Evolutionary conservation across 2,888 invertebrate genomes (phyloP).

Genomic region (Cryptus viduatorius): DNA sequence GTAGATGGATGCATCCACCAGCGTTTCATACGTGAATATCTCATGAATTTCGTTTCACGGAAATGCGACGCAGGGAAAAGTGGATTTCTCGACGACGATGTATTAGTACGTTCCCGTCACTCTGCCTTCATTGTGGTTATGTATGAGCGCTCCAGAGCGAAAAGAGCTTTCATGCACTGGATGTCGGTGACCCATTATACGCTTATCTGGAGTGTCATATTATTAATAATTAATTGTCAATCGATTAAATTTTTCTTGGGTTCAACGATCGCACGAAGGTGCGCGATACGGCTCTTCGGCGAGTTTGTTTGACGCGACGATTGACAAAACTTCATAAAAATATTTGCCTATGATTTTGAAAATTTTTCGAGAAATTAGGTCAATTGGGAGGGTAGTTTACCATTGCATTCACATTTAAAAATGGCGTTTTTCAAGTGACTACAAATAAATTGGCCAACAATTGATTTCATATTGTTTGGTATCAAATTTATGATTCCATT

Average conservation of each 20-base stretch:
- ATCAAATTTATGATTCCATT: neutral
- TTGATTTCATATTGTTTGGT: neutral
- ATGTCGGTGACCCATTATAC: slow-evolving; percentile 24
- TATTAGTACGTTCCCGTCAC: slow-evolving; percentile 53
- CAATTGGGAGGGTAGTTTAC: too few relatives aligned
- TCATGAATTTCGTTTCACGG: slow-evolving; percentile 65
- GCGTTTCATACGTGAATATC: slow-evolving; percentile 66
- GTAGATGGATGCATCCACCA: slow-evolving; percentile 41
- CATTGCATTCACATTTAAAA: too few relatives aligned
- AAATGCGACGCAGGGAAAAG: slow-evolving; percentile 47
- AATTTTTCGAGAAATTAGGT: too few relatives aligned
- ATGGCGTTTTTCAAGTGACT: too few relatives aligned
- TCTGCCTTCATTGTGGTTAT: slow-evolving; percentile 30
- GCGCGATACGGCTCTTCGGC: too few relatives aligned
- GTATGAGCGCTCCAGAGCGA: slow-evolving; percentile 9
- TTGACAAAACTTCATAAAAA: too few relatives aligned
- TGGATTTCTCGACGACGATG: slow-evolving; percentile 52
- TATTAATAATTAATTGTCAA: slow-evolving; percentile 36
- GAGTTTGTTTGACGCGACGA: too few relatives aligned
- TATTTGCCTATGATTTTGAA: too few relatives aligned
- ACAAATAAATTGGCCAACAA: too few relatives aligned
- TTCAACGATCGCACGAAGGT: neutral
- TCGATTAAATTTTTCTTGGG: neutral
- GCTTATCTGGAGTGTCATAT: neutral
- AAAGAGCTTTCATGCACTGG: slow-evolving; percentile 31